Conservation (phyloP, 2,888 invertebrate genomes). For the Kuschelorhynchus macadamiae region DNA sequence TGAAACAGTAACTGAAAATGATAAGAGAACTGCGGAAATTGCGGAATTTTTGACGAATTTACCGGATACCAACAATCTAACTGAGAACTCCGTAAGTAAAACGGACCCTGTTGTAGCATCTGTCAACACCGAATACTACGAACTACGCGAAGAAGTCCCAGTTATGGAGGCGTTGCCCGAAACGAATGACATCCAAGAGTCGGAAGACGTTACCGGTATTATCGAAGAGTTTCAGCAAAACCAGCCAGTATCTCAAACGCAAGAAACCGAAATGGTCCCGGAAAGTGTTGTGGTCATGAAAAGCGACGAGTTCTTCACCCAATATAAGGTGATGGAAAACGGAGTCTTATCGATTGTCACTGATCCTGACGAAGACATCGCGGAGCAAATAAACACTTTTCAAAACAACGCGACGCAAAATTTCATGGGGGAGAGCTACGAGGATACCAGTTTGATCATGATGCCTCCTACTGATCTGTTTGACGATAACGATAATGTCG, state of each 20-base stretch:
- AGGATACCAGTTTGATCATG: conserved; percentile 23
- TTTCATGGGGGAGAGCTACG: conserved; percentile 17
- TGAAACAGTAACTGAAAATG: conserved; percentile 12
- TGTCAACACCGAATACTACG: neutral
- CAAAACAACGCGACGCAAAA: neutral
- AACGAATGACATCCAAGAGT: neutral
- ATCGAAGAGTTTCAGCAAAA: conserved; percentile 7
- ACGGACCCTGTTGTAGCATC: neutral
- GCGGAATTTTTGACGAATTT: conserved; percentile 32
- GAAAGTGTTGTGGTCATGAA: conserved; percentile 13
- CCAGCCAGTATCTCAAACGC: neutral
- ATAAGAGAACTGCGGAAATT: conserved; percentile 24
- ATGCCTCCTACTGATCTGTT: conserved; percentile 30
- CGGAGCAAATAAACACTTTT: conserved; percentile 1
- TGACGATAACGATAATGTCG: conserved; percentile 13
- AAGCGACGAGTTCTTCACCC: conserved; percentile 22
- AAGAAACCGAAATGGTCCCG: neutral
- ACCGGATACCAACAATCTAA: conserved; percentile 21
- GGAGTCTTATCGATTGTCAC: conserved; percentile 18
- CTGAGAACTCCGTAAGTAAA: neutral
- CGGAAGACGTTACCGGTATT: neutral
- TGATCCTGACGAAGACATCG: neutral
- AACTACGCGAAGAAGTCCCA: neutral
- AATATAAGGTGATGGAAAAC: conserved; percentile 30
- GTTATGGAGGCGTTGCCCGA: neutral